Evolutionary conservation across 1,140 invertebrate genomes (phyloP), one percentile per base, ranked within the genome.

Genomic region (Cydia amplana): DNA sequence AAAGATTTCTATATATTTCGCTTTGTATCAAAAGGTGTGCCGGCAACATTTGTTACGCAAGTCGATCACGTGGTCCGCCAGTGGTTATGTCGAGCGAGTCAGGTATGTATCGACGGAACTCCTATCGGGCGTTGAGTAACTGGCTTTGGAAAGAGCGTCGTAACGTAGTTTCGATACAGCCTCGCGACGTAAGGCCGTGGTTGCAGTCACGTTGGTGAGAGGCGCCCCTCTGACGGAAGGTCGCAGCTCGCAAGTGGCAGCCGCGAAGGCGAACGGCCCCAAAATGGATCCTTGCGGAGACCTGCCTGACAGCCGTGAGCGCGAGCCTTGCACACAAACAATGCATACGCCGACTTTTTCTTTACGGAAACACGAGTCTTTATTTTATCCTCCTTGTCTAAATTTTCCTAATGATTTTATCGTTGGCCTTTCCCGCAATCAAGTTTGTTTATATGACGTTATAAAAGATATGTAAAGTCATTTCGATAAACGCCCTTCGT

Each of bases 151-250:
- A 90, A 91, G 90, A 91, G 89, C 83, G 88, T 87, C 84, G 87
- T 91, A 91, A 92, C 90, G 89, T 91, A 88, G 89, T 91, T 90
- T 92, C 87, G 84, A 91, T 90, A 88, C 88, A 90, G 87, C 89
- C 89, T 91, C 91, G 91, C 86, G 83, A 85, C 81, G 84, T 91
- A 89, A 91, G 90, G 89, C 91, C 89, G 89, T 86, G 87, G 86
- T 88, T 88, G 87, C 89, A 89, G 89, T 91, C 91, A 91, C 91
- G 89, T 90, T 84, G 89, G 91, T 91, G 89, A 91, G 89, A 91
- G 89, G 89, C 83, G 85, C 85, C 88, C 89, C 89, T 87, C 82
- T 80, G 82, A 73, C 83, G 88, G 89, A 92, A 92, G 89, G 91
- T 92, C 91, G 90, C 83, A 82, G 84, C 77, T 85, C 89, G 89